phyloP scores from a whole-genome alignment of 2,888 invertebrate species.

The Clanis bilineata region DNA sequence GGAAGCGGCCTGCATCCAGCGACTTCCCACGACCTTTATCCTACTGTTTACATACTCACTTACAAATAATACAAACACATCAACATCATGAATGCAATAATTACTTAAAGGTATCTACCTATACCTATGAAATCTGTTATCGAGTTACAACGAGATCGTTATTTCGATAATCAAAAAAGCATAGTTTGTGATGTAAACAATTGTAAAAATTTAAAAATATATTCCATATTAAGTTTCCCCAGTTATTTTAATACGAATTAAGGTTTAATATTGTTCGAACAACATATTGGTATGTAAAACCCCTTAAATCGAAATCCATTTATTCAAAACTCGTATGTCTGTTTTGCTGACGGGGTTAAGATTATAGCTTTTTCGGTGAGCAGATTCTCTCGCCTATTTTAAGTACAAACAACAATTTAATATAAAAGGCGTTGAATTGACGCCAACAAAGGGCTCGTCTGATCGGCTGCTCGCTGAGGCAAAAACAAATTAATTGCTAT shows the following conservation, averaged over 20 bases:
- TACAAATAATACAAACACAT: too few species aligned
- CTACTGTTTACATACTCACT: too few species aligned
- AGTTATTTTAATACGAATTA: slow-evolving; percentile 57
- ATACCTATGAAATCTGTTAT: too few species aligned
- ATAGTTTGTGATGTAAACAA: too few species aligned
- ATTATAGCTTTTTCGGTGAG: slow-evolving; percentile 21
- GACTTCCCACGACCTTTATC: too few species aligned
- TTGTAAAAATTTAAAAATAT: too few species aligned
- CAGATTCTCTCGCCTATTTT: slow-evolving; percentile 8
- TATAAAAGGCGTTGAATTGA: slow-evolving; percentile 65
- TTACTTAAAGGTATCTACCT: too few species aligned
- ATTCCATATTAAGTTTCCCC: slow-evolving; percentile 59
- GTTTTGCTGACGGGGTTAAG: neutral
- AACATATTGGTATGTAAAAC: neutral
- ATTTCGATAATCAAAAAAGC: too few species aligned
- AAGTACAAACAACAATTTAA: slow-evolving; percentile 59
- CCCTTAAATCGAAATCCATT: neutral
- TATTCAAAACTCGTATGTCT: neutral
- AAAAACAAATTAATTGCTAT: slow-evolving; percentile 80
- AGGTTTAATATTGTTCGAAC: slow-evolving; percentile 24
- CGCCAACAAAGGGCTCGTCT: slow-evolving; percentile 63
- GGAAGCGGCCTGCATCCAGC: too few species aligned
- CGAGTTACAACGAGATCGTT: too few species aligned
- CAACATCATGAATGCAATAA: too few species aligned
- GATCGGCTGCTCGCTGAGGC: slow-evolving; percentile 62